Evolutionary conservation across 2,888 invertebrate species (phyloP).

Genomic region (Beris morrisii): DNA sequence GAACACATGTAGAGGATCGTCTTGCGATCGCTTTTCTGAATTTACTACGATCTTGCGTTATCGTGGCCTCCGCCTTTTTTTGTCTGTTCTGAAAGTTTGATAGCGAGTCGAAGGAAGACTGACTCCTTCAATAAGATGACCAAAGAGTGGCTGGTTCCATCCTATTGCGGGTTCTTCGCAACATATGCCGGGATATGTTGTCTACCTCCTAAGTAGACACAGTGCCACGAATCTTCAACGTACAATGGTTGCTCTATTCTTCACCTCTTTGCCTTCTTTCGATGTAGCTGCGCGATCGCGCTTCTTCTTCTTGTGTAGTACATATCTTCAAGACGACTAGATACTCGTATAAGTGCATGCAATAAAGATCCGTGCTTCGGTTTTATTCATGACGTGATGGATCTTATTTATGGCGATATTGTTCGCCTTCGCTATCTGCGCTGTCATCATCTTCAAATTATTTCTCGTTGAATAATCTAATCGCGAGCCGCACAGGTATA

Average conservation of each 20-base stretch:
- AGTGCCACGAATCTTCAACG: background rate
- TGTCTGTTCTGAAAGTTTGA: no score
- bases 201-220: background rate
- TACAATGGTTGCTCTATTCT: background rate
- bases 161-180: no score
- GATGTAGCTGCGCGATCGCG: background rate
- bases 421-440: conserved; percentile 26
- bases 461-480: conserved; percentile 58
- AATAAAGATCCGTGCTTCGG: conserved; percentile 30
- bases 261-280: background rate
- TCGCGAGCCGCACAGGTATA: conserved; percentile 47
- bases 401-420: conserved; percentile 35
- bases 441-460: conserved; percentile 59
- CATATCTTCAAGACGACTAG: background rate
- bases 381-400: conserved; percentile 39
- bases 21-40: conserved; percentile 31
- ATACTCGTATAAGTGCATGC: conserved; percentile 27
- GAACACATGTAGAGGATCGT: conserved; percentile 32
- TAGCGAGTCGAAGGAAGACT: no score
- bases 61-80: no score
- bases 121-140: no score
- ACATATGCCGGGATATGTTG: no score
- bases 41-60: no score
- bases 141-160: no score
- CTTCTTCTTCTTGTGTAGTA: background rate